Evolutionary conservation across 2,888 invertebrate species (phyloP), one percentile per base, ranked within the genome.

Genomic region (Epistrophe grossulariae): DNA sequence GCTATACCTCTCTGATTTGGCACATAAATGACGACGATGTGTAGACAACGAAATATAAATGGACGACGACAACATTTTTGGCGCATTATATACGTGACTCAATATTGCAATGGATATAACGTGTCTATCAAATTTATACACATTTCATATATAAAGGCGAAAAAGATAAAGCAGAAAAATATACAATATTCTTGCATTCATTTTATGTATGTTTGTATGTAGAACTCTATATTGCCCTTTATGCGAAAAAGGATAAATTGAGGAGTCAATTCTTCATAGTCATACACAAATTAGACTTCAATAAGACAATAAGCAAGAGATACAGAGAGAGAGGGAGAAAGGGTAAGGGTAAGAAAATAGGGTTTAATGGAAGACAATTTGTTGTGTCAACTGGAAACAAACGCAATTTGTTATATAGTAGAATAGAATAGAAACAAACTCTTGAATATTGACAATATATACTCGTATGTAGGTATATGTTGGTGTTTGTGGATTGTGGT

Each of bases 21-120:
- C 45, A 24, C 24, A 64, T 64, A 45, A 55, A 55, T 10, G 55
- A 24, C 24, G 24, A 28, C 15, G 28, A 55, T 45, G 64, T 64
- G 45, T 43, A 43, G 43, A 45, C 43, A 40, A 43, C 10, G 57
- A 35, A 35, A 59, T 35, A 38, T 19, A 19, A 38, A 60, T 0
- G 1, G 1, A 38, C 13, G 13, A 66, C 35, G 50, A 50, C 48
- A 48, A 45, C 76, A 79, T 70, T 64, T 79, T 79, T 74, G 66
- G 70, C 79, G 80, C 80, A 80, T 84, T 43, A 31, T 43, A 31
- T 76, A 84, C 81, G 84, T 84, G 84, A 84, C 84, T 81, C 28
- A 48, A 10, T 40, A 38, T 40, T 60, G 60, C 13, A 35, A 50
- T 24, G 71, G 78, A 72, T 64, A 72, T 72, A 64, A 48, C 31